Evolutionary conservation across 1,140 invertebrate genomes (phyloP).

Genomic region (Leucophenga varia): DNA sequence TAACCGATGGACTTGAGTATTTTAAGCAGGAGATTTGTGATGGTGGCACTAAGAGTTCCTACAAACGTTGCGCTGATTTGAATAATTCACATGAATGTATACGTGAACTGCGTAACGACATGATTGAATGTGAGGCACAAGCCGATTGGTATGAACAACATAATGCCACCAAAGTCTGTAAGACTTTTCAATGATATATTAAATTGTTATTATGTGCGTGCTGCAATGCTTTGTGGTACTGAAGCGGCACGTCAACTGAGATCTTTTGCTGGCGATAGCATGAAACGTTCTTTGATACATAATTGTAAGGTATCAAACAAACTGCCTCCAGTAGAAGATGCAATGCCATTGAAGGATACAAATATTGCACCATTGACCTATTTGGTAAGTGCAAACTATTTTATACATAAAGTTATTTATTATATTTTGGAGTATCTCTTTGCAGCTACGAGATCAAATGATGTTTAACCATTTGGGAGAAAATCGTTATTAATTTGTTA

Average conservation of each 20-base stretch:
- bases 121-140: slow-evolving; percentile 47
- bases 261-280: slow-evolving; percentile 37
- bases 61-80: slow-evolving; percentile 30
- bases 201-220: slow-evolving; percentile 41
- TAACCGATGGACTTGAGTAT: slow-evolving; percentile 26
- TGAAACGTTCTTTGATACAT: slow-evolving; percentile 27
- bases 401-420: too few species aligned
- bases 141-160: slow-evolving; percentile 48
- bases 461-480: too few species aligned
- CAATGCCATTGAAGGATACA: too few species aligned
- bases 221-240: slow-evolving; percentile 41
- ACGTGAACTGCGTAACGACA: slow-evolving; percentile 39
- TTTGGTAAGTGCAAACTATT: too few species aligned
- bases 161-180: slow-evolving; percentile 28
- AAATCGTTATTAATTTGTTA: too few species aligned
- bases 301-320: slow-evolving; percentile 20
- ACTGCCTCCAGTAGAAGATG: slow-evolving; percentile 26
- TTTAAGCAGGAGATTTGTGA: slow-evolving; percentile 35
- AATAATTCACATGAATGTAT: slow-evolving; percentile 32
- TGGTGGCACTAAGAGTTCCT: slow-evolving; percentile 13
- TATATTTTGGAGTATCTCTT: too few species aligned
- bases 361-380: too few species aligned
- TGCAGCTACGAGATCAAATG: too few species aligned
- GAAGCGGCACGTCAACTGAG: slow-evolving; percentile 32
- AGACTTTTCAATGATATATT: slow-evolving; percentile 39